These are phyloP conservation scores for Puma concolor DNA, from an alignment of 2,113 vertebrate species.

Conservation along the genomic window DNA sequence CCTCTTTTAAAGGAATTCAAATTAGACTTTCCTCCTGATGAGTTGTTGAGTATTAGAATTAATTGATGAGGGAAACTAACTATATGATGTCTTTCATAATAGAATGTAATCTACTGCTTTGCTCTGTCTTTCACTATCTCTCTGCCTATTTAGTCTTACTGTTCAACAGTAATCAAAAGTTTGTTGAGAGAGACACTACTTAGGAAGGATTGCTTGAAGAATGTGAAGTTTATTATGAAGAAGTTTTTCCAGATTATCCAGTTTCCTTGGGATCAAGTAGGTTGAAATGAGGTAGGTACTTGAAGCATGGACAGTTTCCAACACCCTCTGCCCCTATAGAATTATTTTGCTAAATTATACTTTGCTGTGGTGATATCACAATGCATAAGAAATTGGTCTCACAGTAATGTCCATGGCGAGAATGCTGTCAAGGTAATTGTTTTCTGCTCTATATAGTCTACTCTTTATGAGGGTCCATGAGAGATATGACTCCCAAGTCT, in stretches of 20 bases:
- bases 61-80: background rate
- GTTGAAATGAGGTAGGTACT: background rate
- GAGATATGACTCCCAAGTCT: background rate
- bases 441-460: background rate
- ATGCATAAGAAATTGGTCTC: background rate
- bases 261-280: background rate
- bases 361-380: background rate
- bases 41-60: background rate
- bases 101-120: background rate
- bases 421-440: background rate
- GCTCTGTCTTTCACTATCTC: background rate
- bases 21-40: background rate
- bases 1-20: background rate
- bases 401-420: background rate
- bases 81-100: background rate
- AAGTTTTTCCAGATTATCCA: background rate
- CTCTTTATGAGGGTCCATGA: background rate
- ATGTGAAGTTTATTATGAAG: background rate
- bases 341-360: background rate
- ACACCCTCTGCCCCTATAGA: background rate
- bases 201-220: background rate
- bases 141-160: background rate
- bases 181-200: background rate
- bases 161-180: background rate
- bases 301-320: background rate